phyloP scores from a whole-genome alignment of 2,113 vertebrate genomes.

The Gallinago undulata region DNA sequence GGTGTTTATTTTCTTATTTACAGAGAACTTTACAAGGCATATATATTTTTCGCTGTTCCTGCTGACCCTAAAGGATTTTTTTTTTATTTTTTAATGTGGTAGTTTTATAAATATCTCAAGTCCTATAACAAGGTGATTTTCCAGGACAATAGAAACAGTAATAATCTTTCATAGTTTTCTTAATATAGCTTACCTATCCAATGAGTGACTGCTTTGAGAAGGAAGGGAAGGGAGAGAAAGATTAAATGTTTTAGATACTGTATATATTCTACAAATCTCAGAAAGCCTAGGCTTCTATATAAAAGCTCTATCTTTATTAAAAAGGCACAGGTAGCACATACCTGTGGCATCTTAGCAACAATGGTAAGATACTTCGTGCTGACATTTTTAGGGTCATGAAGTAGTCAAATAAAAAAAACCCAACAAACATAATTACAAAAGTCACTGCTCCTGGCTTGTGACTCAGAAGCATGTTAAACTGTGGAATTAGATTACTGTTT shows the following conservation, averaged over 20 bases:
- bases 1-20: constrained; percentile 37
- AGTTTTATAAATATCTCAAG: constrained; percentile 28
- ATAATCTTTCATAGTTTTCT: neutral
- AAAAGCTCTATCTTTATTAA: neutral
- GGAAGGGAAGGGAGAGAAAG: neutral
- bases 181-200: neutral
- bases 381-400: neutral
- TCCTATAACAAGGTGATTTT: constrained; percentile 13
- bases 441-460: neutral
- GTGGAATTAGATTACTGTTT: neutral
- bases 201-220: neutral
- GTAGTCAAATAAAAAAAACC: neutral
- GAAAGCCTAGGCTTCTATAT: neutral
- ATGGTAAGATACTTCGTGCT: neutral
- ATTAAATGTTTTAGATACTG: neutral
- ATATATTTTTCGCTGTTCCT: neutral
- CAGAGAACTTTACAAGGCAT: neutral
- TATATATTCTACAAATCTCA: neutral
- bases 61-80: neutral
- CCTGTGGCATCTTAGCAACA: neutral
- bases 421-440: neutral
- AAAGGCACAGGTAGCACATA: neutral
- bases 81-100: neutral
- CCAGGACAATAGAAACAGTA: neutral
- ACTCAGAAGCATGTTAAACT: neutral